phyloP scores from a whole-genome alignment of 2,888 invertebrate genomes.

The Cryptus viduatorius region DNA sequence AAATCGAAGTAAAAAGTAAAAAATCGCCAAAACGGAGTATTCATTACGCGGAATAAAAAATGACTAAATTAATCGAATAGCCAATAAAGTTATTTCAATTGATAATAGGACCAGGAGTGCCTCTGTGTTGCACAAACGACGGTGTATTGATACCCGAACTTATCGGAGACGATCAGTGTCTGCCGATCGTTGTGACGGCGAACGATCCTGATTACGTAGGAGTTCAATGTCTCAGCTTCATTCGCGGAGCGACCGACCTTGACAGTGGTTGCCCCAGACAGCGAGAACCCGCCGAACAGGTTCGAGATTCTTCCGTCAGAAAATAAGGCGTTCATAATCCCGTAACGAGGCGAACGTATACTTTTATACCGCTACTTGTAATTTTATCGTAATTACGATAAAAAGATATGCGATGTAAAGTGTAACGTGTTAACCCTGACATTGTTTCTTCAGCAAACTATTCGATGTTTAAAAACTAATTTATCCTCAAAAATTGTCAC shows the following conservation, averaged over 20 bases:
- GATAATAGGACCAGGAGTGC: constrained; percentile 86
- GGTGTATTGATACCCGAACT: constrained; percentile 86
- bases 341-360: neutral
- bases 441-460: neutral
- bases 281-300: constrained; percentile 90
- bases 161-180: constrained; percentile 77
- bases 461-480: neutral
- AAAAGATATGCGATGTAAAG: neutral
- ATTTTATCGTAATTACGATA: constrained; percentile 28
- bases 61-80: constrained; percentile 7
- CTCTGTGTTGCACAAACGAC: constrained; percentile 88
- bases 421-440: constrained; percentile 11
- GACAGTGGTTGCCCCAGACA: constrained; percentile 87
- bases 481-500: neutral
- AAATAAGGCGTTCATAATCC: neutral
- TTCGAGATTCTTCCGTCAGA: constrained; percentile 80
- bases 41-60: neutral
- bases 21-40: too few species aligned
- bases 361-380: constrained; percentile 8
- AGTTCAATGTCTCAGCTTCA: constrained; percentile 90
- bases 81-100: neutral
- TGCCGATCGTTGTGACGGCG: constrained; percentile 83
- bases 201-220: constrained; percentile 86
- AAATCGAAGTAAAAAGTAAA: too few species aligned
- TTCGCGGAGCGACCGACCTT: constrained; percentile 89